Evolutionary conservation across 92 coral and sea anemone species (phyloP), one percentile per base, ranked within the genome.

Genomic region (Paramuricea clavata): DNA sequence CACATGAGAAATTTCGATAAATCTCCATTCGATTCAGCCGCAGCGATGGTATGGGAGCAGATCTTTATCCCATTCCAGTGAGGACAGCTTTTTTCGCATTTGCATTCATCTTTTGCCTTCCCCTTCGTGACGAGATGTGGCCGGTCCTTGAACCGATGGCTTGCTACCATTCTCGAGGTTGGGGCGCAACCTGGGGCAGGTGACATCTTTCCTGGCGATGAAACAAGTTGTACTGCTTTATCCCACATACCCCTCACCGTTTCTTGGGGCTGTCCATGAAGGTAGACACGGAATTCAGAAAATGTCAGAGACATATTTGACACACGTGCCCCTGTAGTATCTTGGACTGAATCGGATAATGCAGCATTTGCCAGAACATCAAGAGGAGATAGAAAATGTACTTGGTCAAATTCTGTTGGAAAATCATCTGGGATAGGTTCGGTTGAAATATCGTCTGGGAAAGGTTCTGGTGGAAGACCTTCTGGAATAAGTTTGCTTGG

Each of bases 181-280:
- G 87, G 54, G 25, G 41, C 76, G 36, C 88, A 88, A 6, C 89
- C 92, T 16, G 92, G 92, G 35, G 92, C 92, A 35, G 22, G 76
- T 33, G 67, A 41, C 27, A 89, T 85, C 50, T 85, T 72, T 54
- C 60, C 73, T 27, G 83, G 81, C 49, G 41, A 70, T 15, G 35
- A 28, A 28, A 85, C 76, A 72, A 89, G 74, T 42, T 79, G 86
- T 19, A 27, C 42, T 12, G 86, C 89, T 72, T 89, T 84, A 31
- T 36, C 41, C 42, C 82, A 89, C 15, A 85, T 85, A 31, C 85
- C 85, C 80, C 71, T 71, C 39, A 78, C 49, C 17, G 92, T 89
- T 59, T 74, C 92, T 74, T 5, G 28, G 42, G 33, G 60, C 73
- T 74, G 69, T 52, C 36, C 85, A 4, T 13, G 41, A 81, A 47